phyloP scores from a whole-genome alignment of 2,797 vertebrate species.

The Chelon labrosus region DNA sequence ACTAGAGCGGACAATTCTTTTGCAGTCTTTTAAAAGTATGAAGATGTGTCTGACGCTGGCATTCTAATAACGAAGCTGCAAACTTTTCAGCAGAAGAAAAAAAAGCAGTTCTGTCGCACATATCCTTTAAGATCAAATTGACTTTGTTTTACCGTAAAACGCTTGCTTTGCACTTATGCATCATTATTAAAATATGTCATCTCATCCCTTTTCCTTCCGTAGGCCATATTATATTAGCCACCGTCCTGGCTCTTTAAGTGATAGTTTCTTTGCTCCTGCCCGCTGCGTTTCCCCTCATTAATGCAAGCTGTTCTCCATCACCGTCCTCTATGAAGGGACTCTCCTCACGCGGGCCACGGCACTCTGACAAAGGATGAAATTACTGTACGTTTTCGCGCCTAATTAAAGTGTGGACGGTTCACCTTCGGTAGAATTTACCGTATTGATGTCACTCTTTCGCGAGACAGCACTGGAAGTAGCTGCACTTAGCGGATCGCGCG shows the following conservation, averaged over 20 bases:
- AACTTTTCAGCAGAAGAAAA: slow-evolving; percentile 55
- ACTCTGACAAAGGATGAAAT: slow-evolving; percentile 77
- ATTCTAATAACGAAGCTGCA: slow-evolving; percentile 56
- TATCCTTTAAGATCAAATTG: slow-evolving; percentile 60
- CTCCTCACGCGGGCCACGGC: slow-evolving; percentile 70
- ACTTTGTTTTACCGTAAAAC: slow-evolving; percentile 69
- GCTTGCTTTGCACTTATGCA: slow-evolving; percentile 79
- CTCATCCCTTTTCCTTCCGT: slow-evolving; percentile 67
- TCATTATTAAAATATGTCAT: slow-evolving; percentile 79
- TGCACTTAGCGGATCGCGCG: slow-evolving; percentile 51
- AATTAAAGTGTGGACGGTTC: slow-evolving; percentile 77
- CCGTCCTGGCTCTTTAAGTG: slow-evolving; percentile 77
- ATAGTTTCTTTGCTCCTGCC: slow-evolving; percentile 77
- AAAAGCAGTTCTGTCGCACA: slow-evolving; percentile 37
- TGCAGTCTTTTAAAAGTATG: slow-evolving; percentile 24
- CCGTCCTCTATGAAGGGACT: slow-evolving; percentile 69
- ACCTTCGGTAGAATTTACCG: slow-evolving; percentile 52
- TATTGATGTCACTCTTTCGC: slow-evolving; percentile 60
- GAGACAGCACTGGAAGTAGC: slow-evolving; percentile 46
- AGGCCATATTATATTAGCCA: slow-evolving; percentile 70
- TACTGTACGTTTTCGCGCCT: slow-evolving; percentile 75
- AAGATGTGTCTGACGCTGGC: slow-evolving; percentile 43
- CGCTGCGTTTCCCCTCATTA: slow-evolving; percentile 85
- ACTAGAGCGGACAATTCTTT: slow-evolving; percentile 9
- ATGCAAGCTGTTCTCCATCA: slow-evolving; percentile 77